These are phyloP conservation scores for Xiphorhynchus erythropygius DNA, from an alignment of 2,797 vertebrate species.

Conservation along the genomic window DNA sequence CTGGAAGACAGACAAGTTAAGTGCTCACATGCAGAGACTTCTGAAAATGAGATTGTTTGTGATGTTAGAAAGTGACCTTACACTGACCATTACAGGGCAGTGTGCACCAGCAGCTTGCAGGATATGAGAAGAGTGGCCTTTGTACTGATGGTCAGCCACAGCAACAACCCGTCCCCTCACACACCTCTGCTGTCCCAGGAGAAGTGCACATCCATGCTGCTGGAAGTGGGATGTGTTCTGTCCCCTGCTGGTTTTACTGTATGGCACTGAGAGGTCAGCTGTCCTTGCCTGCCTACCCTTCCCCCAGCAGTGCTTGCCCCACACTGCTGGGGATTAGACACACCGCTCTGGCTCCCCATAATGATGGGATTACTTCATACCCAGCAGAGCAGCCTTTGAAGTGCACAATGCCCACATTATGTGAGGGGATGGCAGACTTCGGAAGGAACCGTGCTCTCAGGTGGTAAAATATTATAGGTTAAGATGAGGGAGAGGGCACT, in stretches of 20 bases:
- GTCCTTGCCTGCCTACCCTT: not conserved
- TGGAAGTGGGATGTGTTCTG: fast-evolving
- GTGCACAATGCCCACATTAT: not conserved
- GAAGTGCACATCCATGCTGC: fast-evolving
- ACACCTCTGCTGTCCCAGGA: not conserved
- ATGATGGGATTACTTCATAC: not conserved
- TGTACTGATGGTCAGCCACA: not conserved
- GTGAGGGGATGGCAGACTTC: not conserved
- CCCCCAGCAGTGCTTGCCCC: not conserved
- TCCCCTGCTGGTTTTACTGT: fast-evolving
- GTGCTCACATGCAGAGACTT: not conserved
- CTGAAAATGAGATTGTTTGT: not conserved
- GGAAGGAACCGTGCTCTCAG: fast-evolving
- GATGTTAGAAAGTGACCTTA: not conserved
- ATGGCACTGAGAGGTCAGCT: not conserved
- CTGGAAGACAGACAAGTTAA: not conserved
- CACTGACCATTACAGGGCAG: fast-evolving
- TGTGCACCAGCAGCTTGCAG: fast-evolving
- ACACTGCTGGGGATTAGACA: not conserved
- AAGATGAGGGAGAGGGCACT: not conserved
- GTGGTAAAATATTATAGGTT: fast-evolving
- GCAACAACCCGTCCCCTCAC: fast-evolving
- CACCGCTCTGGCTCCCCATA: not conserved
- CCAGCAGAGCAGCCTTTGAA: constrained; percentile 1
- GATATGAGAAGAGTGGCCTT: not conserved